Evolutionary conservation across 1,140 invertebrate genomes (phyloP).

Genomic region (Drosophila funebris): DNA sequence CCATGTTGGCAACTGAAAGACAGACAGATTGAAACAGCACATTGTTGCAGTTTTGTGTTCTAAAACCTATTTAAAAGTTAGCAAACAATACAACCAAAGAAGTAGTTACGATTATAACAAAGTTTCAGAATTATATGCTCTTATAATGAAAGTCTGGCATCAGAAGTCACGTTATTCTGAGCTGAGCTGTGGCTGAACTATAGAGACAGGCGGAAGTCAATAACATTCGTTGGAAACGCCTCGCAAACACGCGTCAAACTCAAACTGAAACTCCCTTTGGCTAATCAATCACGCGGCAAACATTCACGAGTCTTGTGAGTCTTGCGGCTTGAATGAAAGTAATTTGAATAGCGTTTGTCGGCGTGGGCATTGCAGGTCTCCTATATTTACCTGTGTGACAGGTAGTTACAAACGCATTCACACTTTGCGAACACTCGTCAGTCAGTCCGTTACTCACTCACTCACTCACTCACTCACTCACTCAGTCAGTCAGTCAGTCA

Average conservation of each 20-base stretch:
- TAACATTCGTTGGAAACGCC: slow-evolving; percentile 5
- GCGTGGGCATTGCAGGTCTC: slow-evolving; percentile 26
- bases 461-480: slow-evolving; percentile 10
- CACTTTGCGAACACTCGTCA: slow-evolving; percentile 45
- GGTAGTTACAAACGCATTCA: slow-evolving; percentile 56
- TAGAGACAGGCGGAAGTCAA: slow-evolving; percentile 25
- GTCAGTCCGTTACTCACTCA: slow-evolving; percentile 6
- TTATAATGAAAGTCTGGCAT: background rate
- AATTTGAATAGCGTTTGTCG: slow-evolving; percentile 60
- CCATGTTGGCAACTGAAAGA: too few relatives aligned
- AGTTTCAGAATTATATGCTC: too few relatives aligned
- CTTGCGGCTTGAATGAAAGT: slow-evolving; percentile 49
- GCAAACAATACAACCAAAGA: too few relatives aligned
- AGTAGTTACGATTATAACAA: too few relatives aligned
- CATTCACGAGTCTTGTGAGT: slow-evolving; percentile 42
- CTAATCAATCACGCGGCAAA: slow-evolving; percentile 49
- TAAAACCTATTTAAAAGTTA: too few relatives aligned
- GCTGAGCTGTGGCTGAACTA: background rate
- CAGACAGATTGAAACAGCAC: too few relatives aligned
- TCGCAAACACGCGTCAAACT: slow-evolving; percentile 25
- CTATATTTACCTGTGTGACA: slow-evolving; percentile 42
- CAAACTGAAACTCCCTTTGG: slow-evolving; percentile 6
- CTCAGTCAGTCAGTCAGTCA: slow-evolving; percentile 5
- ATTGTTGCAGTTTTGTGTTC: too few relatives aligned
- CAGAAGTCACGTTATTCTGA: background rate